Evolutionary conservation across 2,888 invertebrate species (phyloP).

Genomic region (Autographa pulchrina): DNA sequence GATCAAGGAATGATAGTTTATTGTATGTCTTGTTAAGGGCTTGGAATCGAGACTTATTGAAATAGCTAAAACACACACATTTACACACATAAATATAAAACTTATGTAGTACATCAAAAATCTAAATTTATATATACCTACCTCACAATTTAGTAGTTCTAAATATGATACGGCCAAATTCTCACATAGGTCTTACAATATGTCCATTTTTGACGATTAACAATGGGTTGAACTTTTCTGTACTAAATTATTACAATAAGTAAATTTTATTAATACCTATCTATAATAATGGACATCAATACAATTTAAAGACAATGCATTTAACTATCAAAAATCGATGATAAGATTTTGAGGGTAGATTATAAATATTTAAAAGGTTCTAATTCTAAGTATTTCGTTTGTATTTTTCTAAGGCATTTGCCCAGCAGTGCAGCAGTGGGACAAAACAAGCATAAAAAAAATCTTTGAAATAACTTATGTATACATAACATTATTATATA

Average conservation of each 20-base stretch:
- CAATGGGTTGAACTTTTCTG: background rate
- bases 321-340: background rate
- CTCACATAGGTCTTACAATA: background rate
- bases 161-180: no score
- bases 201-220: background rate
- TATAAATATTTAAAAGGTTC: background rate
- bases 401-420: no score
- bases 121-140: no score
- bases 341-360: background rate
- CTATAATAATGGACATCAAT: constrained; percentile 1
- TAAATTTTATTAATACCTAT: constrained; percentile 1
- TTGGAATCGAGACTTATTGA: background rate
- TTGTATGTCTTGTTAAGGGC: background rate
- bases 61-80: background rate
- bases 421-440: no score
- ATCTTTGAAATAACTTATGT: background rate
- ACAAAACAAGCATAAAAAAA: no score
- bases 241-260: background rate
- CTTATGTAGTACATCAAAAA: background rate
- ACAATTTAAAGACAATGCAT: background rate
- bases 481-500: background rate
- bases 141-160: no score
- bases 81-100: background rate
- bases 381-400: no score
- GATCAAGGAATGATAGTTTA: background rate